Conservation (phyloP, 1,140 invertebrate species). For the Pararge aegeria region DNA sequence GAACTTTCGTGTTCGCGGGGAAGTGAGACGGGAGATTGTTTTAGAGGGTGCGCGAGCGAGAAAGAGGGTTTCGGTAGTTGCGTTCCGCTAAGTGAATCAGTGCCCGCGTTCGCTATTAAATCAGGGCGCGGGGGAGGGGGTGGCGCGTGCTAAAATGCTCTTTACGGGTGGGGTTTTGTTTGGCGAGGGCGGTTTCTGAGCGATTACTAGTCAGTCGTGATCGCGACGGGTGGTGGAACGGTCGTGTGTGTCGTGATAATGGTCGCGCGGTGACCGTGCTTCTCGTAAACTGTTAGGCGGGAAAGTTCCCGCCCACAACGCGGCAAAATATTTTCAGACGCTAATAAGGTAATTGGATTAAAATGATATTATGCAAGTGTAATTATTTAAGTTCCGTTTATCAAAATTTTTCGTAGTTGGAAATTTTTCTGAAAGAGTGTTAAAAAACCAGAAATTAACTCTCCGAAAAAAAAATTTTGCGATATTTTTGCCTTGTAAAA, state of each 20-base stretch:
- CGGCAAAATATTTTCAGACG: conserved; percentile 78
- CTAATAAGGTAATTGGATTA: conserved; percentile 66
- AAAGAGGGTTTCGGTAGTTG: conserved; percentile 60
- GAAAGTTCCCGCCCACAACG: conserved; percentile 72
- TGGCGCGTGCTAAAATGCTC: conserved; percentile 73
- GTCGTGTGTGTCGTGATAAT: conserved; percentile 43
- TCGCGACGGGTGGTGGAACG: conserved; percentile 19
- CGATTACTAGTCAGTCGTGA: conserved; percentile 56
- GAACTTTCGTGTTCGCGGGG: conserved; percentile 15
- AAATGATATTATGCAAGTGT: not conserved
- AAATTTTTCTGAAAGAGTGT: too few relatives aligned
- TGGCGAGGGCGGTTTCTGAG: conserved; percentile 74
- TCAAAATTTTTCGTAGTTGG: not conserved
- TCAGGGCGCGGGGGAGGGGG: conserved; percentile 71
- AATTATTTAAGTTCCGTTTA: not conserved
- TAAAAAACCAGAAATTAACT: too few relatives aligned
- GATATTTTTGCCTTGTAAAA: too few relatives aligned
- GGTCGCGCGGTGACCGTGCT: conserved; percentile 71
- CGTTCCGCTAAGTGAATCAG: conserved; percentile 78
- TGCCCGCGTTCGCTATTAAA: conserved; percentile 78
- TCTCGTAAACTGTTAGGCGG: conserved; percentile 63
- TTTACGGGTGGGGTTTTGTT: conserved; percentile 77
- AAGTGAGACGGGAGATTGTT: conserved; percentile 29
- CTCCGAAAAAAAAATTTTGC: too few relatives aligned
- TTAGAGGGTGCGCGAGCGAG: conserved; percentile 42